Base-by-base conservation (phyloP, 2,797 vertebrate species). In the Sebastes vulpes region DNA sequence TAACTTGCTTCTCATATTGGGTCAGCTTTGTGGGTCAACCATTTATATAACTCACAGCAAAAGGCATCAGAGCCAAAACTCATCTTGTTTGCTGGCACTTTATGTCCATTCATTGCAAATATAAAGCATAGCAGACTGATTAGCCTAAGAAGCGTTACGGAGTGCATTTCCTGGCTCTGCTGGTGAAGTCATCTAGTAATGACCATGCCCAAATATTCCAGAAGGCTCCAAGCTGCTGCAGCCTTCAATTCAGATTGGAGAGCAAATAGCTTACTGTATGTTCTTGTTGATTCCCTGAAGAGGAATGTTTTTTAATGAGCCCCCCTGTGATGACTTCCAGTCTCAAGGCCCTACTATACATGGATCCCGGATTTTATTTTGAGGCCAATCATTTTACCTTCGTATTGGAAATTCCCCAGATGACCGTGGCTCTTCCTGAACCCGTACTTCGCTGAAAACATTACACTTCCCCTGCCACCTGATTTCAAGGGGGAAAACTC, bases 261-360 rank as follows among this genome's bases (percentile, higher is more conserved):
- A 73, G 35, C 23, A 82, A 84, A 87, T 26, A 65, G 38, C 46
- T 46, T 21, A 52, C 29, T 68, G 60, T 68, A 75, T 78, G 61
- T 81, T 84, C 73, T 61, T 88, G 87, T 92, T 92, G 86, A 91
- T 88, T 93, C 90, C 84, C 90, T 25, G 28, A 89, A 86, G 90
- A 80, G 42, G 48, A 64, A 67, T 74, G 68, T 75, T 89, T 94
- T 65, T 93, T 95, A 95, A 95, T 94, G 85, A 95, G 88, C 48
- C 89, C 92, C 90, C 89, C 32, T 81, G 93, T 85, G 92, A 92
- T 91, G 85, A 83, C 76, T 89, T 82, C 77, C 73, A 70, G 65
- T 87, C 85, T 88, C 82, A 75, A 68, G 79, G 70, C 73, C 69
- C 68, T 5, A 32, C 63, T 83, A 64, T 80, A 28, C 63, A 79